These are phyloP conservation scores for Camptogramma bilineatum DNA, from an alignment of 2,888 invertebrate species.

Conservation along the genomic window DNA sequence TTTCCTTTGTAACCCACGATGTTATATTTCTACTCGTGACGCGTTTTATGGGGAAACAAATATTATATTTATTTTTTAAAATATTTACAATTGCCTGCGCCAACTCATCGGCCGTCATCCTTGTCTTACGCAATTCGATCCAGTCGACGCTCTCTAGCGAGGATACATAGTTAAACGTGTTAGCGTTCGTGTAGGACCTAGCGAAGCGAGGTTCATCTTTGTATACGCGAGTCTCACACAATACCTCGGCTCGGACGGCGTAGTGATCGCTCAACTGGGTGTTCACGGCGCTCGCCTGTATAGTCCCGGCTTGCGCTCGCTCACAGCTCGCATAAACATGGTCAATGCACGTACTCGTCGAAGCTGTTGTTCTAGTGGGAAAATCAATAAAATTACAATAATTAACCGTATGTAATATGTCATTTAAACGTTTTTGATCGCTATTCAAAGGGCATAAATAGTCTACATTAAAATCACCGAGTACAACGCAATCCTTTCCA, in stretches of 20 bases:
- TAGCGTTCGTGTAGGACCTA: conserved; percentile 1
- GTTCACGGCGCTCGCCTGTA: conserved; percentile 1
- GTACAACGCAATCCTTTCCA: conserved; percentile 13
- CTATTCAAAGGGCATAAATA: not conserved
- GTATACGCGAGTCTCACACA: conserved; percentile 6
- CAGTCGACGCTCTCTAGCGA: conserved; percentile 15
- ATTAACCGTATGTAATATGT: not conserved
- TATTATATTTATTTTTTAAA: conserved; percentile 1
- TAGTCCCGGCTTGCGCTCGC: not conserved
- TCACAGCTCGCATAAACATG: conserved; percentile 5
- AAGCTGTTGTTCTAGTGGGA: conserved; percentile 8
- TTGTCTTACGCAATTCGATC: not conserved
- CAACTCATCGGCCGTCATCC: conserved; percentile 2
- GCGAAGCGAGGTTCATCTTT: not conserved
- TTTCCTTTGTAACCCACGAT: conserved; percentile 11
- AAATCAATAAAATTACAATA: conserved; percentile 13
- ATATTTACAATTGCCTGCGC: conserved; percentile 6
- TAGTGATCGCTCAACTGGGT: conserved; percentile 14
- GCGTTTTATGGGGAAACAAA: conserved; percentile 7
- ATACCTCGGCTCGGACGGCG: conserved; percentile 10
- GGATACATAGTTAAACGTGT: conserved; percentile 6
- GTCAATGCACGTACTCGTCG: conserved; percentile 9
- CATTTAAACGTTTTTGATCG: conserved; percentile 4
- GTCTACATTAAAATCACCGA: conserved; percentile 15
- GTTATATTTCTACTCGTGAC: not conserved